Evolutionary conservation across 2,113 vertebrate species (phyloP), one percentile per base, ranked within the genome.

Genomic region (Phainopepla nitens): DNA sequence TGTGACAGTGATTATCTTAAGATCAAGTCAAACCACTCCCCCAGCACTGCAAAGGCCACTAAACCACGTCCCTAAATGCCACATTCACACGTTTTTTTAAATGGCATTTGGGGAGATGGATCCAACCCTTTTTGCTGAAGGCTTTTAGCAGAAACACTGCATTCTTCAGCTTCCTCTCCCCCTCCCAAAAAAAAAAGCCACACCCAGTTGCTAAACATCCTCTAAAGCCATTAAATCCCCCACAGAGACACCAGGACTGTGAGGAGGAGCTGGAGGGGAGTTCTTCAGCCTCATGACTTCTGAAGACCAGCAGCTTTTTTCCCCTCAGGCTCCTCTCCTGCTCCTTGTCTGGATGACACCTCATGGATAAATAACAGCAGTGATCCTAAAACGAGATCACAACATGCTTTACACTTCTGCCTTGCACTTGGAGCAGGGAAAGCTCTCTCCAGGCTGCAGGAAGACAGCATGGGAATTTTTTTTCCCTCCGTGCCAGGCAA

Each of bases 401-500:
- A 94, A 75, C 87, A 36, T 8, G 83, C 69, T 89, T 81, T 78
- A 71, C 61, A 24, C 73, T 82, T 49, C 82, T 61, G 73, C 54
- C 62, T 41, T 42, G 50, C 75, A 13, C 66, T 23, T 45, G 3
- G 24, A 87, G 81, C 57, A 56, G 56, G 70, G 49, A 71, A 96
- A 92, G 57, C 88, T 95, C 90, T 96, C 71, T 73, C 70, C 62
- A 88, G 79, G 62, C 84, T 96, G 78, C 33, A 87, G 65, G 73
- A 82, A 95, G 49, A 87, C 93, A 94, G 83, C 36, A 77, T 61
- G 87, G 80, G 64, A 81, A 57, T 56, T 50, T 56, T 87, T 87
- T 91, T 92, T 15, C 15, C 10, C 71, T 88, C 41, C 0, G 78
- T 88, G 96, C 94, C 96, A 97, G 96, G 92, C 95, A 97, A 97